Percentiles rank a stretch among this genome's conserved stretches.
phyloP scores from a whole-genome alignment of 1,140 invertebrate species.

The Drosophila chauvacae region DNA sequence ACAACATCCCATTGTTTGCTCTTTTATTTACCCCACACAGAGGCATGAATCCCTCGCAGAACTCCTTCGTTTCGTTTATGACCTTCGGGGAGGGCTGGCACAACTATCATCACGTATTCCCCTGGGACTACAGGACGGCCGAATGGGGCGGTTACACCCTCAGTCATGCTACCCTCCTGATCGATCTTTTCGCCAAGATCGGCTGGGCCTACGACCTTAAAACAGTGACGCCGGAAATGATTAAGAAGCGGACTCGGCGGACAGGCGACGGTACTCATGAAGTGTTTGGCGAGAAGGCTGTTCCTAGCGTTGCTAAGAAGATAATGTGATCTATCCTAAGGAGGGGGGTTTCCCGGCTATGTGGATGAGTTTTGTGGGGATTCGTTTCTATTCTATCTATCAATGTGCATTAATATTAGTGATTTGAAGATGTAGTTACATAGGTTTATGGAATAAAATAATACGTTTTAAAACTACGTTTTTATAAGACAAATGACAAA shows the following conservation, averaged over 20 bases:
- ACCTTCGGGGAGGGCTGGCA: conserved; percentile 96
- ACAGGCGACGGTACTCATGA: conserved; percentile 92
- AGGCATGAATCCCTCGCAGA: conserved; percentile 91
- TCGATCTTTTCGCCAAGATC: conserved; percentile 93
- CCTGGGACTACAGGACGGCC: conserved; percentile 95
- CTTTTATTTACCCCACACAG: conserved; percentile 76
- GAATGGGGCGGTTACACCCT: conserved; percentile 91
- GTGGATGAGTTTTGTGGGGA: background rate
- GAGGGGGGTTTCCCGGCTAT: background rate
- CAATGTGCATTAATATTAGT: background rate
- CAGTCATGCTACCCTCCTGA: conserved; percentile 94
- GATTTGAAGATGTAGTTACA: background rate
- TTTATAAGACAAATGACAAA: background rate
- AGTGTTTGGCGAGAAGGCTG: background rate
- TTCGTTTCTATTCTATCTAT: background rate
- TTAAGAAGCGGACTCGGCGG: conserved; percentile 88
- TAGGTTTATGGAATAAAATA: background rate
- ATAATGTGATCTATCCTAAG: background rate
- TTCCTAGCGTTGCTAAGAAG: background rate
- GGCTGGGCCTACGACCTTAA: conserved; percentile 96
- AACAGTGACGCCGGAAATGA: conserved; percentile 89
- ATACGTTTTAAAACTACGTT: background rate
- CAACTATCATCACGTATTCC: conserved; percentile 98
- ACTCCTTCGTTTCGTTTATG: conserved; percentile 88
- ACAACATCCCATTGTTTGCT: background rate